Conservation (phyloP, 2,113 vertebrate genomes). For the Siphamia tubifer region DNA sequence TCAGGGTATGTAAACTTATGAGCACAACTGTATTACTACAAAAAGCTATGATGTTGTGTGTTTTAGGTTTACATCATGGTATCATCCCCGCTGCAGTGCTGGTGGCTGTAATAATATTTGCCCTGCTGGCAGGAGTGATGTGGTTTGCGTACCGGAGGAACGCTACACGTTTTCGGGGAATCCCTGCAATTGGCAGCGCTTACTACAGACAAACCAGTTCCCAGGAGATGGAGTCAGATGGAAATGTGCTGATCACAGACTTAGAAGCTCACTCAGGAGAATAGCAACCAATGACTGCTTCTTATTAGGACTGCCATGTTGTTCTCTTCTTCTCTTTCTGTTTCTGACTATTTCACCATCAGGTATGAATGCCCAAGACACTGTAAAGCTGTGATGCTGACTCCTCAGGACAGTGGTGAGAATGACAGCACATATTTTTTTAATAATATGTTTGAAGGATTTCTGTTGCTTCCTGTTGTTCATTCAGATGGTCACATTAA, state of each 20-base stretch:
- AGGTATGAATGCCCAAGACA: conserved; percentile 16
- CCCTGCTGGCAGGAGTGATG: conserved; percentile 70
- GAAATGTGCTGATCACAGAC: conserved; percentile 89
- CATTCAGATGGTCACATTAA: neutral
- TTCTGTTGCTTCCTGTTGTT: neutral
- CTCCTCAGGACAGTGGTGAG: conserved; percentile 52
- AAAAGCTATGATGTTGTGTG: conserved; percentile 1
- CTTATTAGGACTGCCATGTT: neutral
- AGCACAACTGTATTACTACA: neutral
- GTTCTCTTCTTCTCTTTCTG: neutral
- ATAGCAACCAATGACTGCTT: conserved; percentile 30
- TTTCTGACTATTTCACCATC: conserved; percentile 11
- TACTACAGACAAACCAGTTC: conserved; percentile 82
- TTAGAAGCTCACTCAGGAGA: conserved; percentile 81
- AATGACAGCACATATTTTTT: neutral
- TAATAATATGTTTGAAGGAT: conserved; percentile 8
- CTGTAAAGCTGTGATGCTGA: conserved; percentile 43
- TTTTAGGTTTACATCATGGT: conserved; percentile 81
- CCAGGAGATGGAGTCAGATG: conserved; percentile 81
- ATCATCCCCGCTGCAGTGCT: conserved; percentile 75
- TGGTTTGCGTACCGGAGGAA: conserved; percentile 85
- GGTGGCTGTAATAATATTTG: conserved; percentile 79
- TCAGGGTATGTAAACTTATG: too few relatives aligned
- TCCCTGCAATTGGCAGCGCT: conserved; percentile 71
- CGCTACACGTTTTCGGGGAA: conserved; percentile 60